Evolutionary conservation across 2,797 vertebrate species (phyloP).

Genomic region (Poecile montanus): DNA sequence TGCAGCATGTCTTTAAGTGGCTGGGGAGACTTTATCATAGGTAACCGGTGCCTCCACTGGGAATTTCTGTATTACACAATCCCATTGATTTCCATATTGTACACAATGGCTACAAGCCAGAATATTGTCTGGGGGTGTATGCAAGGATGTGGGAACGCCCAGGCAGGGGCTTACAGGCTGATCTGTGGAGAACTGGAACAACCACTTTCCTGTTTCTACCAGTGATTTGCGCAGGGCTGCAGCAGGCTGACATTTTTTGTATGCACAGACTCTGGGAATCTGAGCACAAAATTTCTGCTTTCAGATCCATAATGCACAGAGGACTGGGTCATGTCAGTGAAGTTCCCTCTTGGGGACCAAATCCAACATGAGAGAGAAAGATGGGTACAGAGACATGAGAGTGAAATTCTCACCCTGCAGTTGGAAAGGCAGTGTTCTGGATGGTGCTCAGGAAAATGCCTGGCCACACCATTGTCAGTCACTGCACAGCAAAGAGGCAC

Average conservation of each 20-base stretch:
- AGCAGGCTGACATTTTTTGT: not conserved
- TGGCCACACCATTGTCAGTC: not conserved
- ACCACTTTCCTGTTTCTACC: not conserved
- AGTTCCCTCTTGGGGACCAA: not conserved
- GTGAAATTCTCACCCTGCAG: accelerated
- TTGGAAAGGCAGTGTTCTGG: not conserved
- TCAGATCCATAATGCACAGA: not conserved
- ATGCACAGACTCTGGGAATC: not conserved
- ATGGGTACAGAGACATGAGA: not conserved
- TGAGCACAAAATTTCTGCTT: not conserved
- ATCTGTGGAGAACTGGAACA: not conserved
- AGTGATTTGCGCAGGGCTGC: not conserved
- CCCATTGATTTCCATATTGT: not conserved
- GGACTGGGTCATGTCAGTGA: not conserved
- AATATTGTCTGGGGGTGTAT: not conserved
- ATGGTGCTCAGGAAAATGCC: not conserved
- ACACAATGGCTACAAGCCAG: not conserved
- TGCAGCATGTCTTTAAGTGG: not conserved
- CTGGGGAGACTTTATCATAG: not conserved
- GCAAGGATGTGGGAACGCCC: not conserved
- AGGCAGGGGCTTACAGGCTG: not conserved
- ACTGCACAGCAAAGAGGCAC: not conserved
- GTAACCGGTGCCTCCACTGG: not conserved
- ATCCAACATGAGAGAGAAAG: not conserved
- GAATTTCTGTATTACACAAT: not conserved